Percentiles rank a stretch among this genome's conserved stretches.
Conservation (phyloP, 2,113 vertebrate species). For the Nyctereutes procyonoides region DNA sequence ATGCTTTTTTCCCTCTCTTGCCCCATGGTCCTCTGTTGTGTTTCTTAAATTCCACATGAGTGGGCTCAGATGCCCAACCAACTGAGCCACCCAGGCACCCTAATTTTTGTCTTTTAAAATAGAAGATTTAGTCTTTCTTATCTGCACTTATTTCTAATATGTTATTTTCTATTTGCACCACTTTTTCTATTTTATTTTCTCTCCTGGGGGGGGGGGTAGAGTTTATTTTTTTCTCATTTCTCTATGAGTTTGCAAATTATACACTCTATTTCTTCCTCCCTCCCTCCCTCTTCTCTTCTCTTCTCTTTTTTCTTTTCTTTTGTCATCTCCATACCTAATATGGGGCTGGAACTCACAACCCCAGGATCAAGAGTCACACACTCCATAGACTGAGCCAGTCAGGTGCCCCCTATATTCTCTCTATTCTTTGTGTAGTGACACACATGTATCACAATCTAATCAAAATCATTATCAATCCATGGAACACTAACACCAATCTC, state of each 20-base stretch:
- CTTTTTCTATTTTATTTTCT: neutral
- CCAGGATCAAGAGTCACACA: neutral
- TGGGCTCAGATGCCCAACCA: neutral
- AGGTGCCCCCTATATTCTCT: neutral
- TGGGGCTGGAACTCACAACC: neutral
- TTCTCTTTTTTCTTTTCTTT: neutral
- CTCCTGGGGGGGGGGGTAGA: neutral
- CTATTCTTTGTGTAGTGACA: neutral
- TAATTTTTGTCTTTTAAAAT: constrained; percentile 1
- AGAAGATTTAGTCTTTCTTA: neutral
- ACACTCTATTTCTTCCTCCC: neutral
- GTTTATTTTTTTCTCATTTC: neutral
- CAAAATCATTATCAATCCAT: neutral
- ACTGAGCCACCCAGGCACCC: neutral
- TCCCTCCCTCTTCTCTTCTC: neutral
- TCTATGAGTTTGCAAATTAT: neutral
- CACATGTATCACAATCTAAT: neutral
- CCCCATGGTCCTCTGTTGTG: too few relatives aligned
- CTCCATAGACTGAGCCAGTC: neutral
- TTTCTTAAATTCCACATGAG: too few relatives aligned
- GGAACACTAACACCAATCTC: neutral
- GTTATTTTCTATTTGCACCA: neutral
- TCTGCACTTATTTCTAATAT: neutral
- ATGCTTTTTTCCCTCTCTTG: too few relatives aligned
- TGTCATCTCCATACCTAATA: neutral